These are phyloP conservation scores for Corticium candelabrum DNA, from an alignment of 37 sponge, comb jelly and placozoan genomes.

Conservation along the genomic window DNA sequence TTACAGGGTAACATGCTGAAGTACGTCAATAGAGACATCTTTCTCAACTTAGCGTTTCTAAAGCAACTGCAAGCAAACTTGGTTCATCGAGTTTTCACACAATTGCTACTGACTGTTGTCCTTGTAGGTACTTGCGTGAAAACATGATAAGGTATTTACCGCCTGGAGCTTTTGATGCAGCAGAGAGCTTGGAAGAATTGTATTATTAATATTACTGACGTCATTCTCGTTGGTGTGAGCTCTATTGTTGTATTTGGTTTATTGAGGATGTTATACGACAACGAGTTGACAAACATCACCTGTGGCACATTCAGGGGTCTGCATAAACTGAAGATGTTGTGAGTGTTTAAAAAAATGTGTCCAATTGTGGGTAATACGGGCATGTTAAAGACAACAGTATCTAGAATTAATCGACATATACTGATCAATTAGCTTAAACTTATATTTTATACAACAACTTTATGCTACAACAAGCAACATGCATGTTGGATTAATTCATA, in stretches of 20 bases:
- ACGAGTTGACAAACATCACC: neutral
- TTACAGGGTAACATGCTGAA: neutral
- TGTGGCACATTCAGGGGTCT: neutral
- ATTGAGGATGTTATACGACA: neutral
- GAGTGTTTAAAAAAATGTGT: neutral
- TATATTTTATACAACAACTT: too few relatives aligned
- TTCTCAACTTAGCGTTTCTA: neutral
- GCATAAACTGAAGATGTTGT: neutral
- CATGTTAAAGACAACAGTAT: too few relatives aligned
- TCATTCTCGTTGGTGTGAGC: too few relatives aligned
- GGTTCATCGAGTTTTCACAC: neutral
- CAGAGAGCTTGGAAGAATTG: neutral
- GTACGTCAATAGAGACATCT: neutral
- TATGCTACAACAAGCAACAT: too few relatives aligned
- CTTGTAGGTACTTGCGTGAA: neutral
- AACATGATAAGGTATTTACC: neutral
- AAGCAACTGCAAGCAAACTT: neutral
- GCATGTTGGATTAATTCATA: too few relatives aligned
- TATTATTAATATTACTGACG: too few relatives aligned
- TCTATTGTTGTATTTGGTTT: neutral
- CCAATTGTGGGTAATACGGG: too few relatives aligned
- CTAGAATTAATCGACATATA: too few relatives aligned
- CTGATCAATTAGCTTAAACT: too few relatives aligned
- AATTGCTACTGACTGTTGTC: neutral
- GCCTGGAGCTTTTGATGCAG: neutral